Conservation (phyloP, 1,140 invertebrate genomes). For the Sarcophaga bullata region DNA sequence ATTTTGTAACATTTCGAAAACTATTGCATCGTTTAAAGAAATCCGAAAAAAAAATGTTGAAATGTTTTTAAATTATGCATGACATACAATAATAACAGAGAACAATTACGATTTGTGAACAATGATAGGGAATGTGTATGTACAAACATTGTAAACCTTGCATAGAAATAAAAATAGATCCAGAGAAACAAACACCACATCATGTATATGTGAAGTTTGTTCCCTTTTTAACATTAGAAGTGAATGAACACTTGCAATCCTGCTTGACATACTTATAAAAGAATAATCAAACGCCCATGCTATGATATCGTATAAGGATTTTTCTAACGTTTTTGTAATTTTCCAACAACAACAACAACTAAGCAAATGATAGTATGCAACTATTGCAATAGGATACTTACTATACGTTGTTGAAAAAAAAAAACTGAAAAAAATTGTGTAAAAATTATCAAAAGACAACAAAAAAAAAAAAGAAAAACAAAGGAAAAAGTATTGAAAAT, state of each 20-base stretch:
- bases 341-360: background rate
- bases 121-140: background rate
- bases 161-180: background rate
- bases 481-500: background rate
- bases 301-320: background rate
- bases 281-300: slow-evolving; percentile 6
- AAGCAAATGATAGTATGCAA: background rate
- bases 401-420: background rate
- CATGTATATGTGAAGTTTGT: background rate
- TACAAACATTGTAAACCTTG: background rate
- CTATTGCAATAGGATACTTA: background rate
- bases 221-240: background rate
- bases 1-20: background rate
- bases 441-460: background rate
- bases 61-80: background rate
- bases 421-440: background rate
- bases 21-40: background rate
- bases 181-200: background rate
- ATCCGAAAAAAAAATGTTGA: background rate
- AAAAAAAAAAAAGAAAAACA: no score
- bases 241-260: background rate
- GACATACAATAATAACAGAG: slow-evolving; percentile 5
- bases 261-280: background rate
- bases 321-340: background rate
- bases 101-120: slow-evolving; percentile 5